Conservation (phyloP, 2,797 vertebrate species). For the Oreochromis mossambicus region DNA sequence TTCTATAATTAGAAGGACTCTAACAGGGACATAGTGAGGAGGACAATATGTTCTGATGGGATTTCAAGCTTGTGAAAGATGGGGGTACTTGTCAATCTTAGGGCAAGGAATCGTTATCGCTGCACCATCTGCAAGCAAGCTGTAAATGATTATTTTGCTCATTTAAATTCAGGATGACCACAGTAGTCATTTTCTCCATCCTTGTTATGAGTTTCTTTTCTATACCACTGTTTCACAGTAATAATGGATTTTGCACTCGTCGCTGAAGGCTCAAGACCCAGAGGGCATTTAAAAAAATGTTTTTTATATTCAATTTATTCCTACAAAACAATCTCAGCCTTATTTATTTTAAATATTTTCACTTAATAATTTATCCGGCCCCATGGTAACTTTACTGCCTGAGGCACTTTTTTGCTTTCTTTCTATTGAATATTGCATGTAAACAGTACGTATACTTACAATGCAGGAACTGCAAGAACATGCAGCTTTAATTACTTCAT, state of each 20-base stretch:
- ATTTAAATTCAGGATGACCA: slow-evolving; percentile 5
- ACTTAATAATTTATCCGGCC: not conserved
- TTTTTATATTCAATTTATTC: not conserved
- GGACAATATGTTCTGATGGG: slow-evolving; percentile 10
- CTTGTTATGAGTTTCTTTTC: not conserved
- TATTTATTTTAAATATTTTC: not conserved
- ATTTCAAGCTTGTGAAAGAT: not conserved
- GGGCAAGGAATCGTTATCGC: not conserved
- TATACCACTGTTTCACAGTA: not conserved
- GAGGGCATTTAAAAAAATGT: not conserved
- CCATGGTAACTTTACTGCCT: not conserved
- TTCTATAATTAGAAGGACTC: not conserved
- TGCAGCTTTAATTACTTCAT: not conserved
- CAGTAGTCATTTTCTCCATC: not conserved
- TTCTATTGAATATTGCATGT: not conserved
- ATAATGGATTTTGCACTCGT: not conserved
- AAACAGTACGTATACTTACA: not conserved
- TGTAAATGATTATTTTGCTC: not conserved
- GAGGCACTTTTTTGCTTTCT: not conserved
- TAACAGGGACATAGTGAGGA: not conserved
- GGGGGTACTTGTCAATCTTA: not conserved
- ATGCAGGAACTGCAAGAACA: not conserved
- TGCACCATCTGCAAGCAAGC: not conserved
- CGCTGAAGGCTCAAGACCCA: not conserved
- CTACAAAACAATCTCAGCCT: not conserved